phyloP scores from a whole-genome alignment of 2,797 vertebrate species.

The Australoheros facetus region DNA sequence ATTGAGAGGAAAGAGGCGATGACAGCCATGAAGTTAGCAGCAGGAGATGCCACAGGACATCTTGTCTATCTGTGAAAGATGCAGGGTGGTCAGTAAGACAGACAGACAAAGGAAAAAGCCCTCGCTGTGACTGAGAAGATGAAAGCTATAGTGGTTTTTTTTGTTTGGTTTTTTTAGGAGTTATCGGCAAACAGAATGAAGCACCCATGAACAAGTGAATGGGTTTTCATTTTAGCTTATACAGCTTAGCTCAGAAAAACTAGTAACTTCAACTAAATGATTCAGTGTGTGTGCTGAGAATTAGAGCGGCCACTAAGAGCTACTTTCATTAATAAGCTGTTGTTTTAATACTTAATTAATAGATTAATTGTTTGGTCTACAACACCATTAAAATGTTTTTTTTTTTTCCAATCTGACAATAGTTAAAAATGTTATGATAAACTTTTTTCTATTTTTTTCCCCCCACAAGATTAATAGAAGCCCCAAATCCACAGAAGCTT shows the following conservation, averaged over 20 bases:
- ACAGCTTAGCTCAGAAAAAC: background rate
- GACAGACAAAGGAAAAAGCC: background rate
- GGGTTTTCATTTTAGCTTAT: background rate
- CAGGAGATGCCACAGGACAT: slow-evolving; percentile 37
- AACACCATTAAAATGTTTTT: background rate
- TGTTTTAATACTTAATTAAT: background rate
- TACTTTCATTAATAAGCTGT: background rate
- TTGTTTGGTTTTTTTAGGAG: background rate
- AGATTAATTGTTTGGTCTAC: background rate
- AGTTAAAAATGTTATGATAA: background rate
- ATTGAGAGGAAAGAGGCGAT: slow-evolving; percentile 40
- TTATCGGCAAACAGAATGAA: background rate
- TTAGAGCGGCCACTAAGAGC: background rate
- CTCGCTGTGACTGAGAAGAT: slow-evolving; percentile 11
- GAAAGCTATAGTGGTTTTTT: background rate
- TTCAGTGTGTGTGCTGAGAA: background rate
- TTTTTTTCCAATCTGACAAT: background rate
- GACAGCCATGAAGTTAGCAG: slow-evolving; percentile 39
- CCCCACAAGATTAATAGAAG: background rate
- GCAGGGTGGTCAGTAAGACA: slow-evolving; percentile 9
- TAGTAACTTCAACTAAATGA: background rate
- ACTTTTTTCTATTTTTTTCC: background rate
- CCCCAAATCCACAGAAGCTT: background rate
- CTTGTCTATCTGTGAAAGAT: slow-evolving; percentile 36
- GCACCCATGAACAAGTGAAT: background rate